Percentiles rank a stretch among this genome's conserved stretches.
Evolutionary conservation across 2,113 vertebrate species (phyloP).

Genomic region (Euleptes europaea): DNA sequence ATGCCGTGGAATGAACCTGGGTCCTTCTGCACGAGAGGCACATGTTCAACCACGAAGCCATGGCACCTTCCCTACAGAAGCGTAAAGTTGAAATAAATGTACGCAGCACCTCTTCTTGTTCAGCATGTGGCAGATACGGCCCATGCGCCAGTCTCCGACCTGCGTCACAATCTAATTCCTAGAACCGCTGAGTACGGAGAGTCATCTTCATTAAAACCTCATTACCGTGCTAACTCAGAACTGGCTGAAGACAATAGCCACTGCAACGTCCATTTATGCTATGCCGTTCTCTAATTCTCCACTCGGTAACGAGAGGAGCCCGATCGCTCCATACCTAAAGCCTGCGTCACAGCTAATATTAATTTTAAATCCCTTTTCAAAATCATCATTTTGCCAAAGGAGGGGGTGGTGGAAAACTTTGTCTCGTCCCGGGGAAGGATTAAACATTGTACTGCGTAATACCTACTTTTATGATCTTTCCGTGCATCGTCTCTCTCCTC

Average conservation of each 20-base stretch:
- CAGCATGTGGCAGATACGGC: no score
- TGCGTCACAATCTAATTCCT: not conserved
- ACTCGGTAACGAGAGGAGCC: conserved; percentile 54
- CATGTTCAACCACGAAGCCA: no score
- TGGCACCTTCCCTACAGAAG: no score
- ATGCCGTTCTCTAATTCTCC: conserved; percentile 56
- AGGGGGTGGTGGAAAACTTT: conserved; percentile 59
- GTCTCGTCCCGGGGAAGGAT: conserved; percentile 62
- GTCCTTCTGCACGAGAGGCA: no score
- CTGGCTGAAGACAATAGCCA: conserved; percentile 42
- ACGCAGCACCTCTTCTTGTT: no score
- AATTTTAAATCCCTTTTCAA: conserved; percentile 67
- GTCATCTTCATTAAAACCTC: conserved; percentile 5
- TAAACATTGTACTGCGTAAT: conserved; percentile 73
- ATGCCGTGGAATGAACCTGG: no score
- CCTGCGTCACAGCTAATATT: conserved; percentile 57
- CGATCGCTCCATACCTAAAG: conserved; percentile 55
- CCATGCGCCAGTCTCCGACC: not conserved
- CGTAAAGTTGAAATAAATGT: no score
- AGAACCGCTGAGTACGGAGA: not conserved
- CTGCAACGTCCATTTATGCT: conserved; percentile 43
- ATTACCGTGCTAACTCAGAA: conserved; percentile 28
- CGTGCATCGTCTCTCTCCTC: not conserved
- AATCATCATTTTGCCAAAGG: conserved; percentile 30
- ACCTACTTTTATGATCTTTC: conserved; percentile 65